phyloP scores from a whole-genome alignment of 2,113 vertebrate species.

The Phrynocephalus versicolor region DNA sequence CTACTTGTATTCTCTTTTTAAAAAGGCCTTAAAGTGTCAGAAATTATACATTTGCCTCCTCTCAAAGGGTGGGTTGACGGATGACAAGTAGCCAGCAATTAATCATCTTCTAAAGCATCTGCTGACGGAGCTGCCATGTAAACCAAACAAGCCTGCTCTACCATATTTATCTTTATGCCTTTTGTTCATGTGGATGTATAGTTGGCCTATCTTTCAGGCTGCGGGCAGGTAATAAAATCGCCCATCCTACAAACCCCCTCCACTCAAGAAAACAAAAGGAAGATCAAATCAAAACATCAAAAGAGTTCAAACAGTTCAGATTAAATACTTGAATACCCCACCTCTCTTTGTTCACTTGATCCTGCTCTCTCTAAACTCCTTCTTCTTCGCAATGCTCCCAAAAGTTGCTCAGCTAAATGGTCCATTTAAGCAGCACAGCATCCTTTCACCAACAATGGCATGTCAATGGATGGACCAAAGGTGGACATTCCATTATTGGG shows the following conservation, averaged over 20 bases:
- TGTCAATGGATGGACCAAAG: neutral
- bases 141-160: neutral
- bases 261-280: neutral
- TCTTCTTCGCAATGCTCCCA: neutral
- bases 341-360: neutral
- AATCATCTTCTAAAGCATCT: neutral
- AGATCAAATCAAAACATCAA: neutral
- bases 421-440: neutral
- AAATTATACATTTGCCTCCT: neutral
- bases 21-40: too few relatives aligned
- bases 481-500: neutral
- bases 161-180: neutral
- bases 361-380: neutral
- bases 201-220: neutral
- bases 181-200: neutral
- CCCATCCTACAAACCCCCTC: neutral
- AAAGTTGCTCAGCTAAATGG: neutral
- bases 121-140: neutral
- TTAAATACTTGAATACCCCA: too few relatives aligned
- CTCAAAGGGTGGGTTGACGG: neutral
- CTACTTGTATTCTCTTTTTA: too few relatives aligned
- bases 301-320: neutral
- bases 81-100: neutral
- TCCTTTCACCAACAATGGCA: neutral
- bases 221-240: neutral